A percentile compares a stretch with the other conserved stretches of the same genome.
phyloP scores from a whole-genome alignment of 30 jellyfish, hydroid and myxozoan genomes.

The Hydractinia echinata region DNA sequence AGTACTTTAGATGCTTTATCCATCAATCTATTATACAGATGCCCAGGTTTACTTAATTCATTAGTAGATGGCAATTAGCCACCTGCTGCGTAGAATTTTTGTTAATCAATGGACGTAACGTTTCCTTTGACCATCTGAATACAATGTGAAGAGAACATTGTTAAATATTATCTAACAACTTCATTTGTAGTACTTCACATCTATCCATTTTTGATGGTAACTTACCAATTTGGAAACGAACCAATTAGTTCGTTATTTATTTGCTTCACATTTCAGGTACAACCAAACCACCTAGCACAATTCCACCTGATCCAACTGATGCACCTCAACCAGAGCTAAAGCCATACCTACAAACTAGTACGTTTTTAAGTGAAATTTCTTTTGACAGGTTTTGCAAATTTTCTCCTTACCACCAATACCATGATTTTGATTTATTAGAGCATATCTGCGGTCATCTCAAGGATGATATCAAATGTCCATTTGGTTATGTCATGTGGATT shows the following conservation, averaged over 20 bases:
- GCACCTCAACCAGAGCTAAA: slow-evolving; percentile 28
- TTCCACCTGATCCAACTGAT: slow-evolving; percentile 47
- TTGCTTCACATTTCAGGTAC: slow-evolving; percentile 15
- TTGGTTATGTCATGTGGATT: slow-evolving; percentile 47
- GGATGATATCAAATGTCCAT: slow-evolving; percentile 37
- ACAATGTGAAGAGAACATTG: too few species aligned
- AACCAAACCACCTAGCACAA: slow-evolving; percentile 46
- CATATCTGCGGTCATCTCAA: slow-evolving; percentile 37
- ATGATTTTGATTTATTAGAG: too few species aligned
- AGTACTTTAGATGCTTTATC: slow-evolving; percentile 1
- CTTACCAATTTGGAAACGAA: slow-evolving; percentile 34
- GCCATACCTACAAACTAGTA: slow-evolving; percentile 38
- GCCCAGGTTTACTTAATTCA: neutral
- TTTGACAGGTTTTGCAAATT: neutral
- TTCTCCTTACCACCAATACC: neutral
- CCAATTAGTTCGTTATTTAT: neutral
- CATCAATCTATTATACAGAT: neutral
- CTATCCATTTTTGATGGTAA: too few species aligned
- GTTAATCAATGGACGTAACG: too few species aligned
- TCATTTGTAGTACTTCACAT: too few species aligned
- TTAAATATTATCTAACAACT: too few species aligned
- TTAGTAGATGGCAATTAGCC: too few species aligned
- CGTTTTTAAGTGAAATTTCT: neutral
- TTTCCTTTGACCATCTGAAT: too few species aligned
- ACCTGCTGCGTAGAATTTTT: too few species aligned